Percentiles rank a stretch among this genome's conserved stretches.
Evolutionary conservation across 64 coral and sea anemone genomes (phyloP).

Genomic region (Dendronephthya gigantea): DNA sequence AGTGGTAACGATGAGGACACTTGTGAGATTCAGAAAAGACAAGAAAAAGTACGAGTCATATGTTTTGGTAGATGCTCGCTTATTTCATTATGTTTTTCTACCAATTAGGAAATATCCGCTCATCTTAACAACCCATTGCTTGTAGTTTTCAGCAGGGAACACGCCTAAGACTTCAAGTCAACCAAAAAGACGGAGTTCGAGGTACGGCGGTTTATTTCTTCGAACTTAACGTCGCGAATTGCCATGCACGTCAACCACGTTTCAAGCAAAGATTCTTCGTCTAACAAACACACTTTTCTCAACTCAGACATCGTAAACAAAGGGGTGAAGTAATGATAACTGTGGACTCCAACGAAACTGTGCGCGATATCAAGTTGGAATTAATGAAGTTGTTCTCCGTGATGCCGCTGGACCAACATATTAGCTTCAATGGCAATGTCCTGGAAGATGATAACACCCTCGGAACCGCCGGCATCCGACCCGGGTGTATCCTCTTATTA

Average conservation of each 20-base stretch:
- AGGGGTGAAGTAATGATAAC: slow-evolving; percentile 63
- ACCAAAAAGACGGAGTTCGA: slow-evolving; percentile 55
- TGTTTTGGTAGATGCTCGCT: too few relatives aligned
- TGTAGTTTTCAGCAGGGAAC: slow-evolving; percentile 48
- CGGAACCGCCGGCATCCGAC: slow-evolving; percentile 56
- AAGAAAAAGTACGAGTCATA: too few relatives aligned
- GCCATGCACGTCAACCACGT: neutral
- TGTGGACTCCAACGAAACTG: slow-evolving; percentile 55
- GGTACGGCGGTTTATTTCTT: slow-evolving; percentile 8
- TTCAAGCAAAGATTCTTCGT: too few relatives aligned
- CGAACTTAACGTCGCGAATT: neutral
- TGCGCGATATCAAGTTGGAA: slow-evolving; percentile 79
- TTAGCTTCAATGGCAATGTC: slow-evolving; percentile 65
- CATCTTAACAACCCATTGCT: too few relatives aligned
- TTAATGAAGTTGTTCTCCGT: slow-evolving; percentile 96
- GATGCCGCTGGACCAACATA: slow-evolving; percentile 92
- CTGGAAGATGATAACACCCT: slow-evolving; percentile 51
- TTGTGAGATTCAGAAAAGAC: too few relatives aligned
- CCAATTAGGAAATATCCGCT: too few relatives aligned
- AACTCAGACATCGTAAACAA: slow-evolving; percentile 69
- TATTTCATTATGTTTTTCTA: too few relatives aligned
- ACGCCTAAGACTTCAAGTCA: slow-evolving; percentile 46
- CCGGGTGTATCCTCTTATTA: slow-evolving; percentile 63
- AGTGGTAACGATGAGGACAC: too few relatives aligned
- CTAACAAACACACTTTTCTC: neutral